These are phyloP conservation scores for Drosophila sechellia DNA, from an alignment of 1,140 invertebrate genomes.

Conservation along the genomic window DNA sequence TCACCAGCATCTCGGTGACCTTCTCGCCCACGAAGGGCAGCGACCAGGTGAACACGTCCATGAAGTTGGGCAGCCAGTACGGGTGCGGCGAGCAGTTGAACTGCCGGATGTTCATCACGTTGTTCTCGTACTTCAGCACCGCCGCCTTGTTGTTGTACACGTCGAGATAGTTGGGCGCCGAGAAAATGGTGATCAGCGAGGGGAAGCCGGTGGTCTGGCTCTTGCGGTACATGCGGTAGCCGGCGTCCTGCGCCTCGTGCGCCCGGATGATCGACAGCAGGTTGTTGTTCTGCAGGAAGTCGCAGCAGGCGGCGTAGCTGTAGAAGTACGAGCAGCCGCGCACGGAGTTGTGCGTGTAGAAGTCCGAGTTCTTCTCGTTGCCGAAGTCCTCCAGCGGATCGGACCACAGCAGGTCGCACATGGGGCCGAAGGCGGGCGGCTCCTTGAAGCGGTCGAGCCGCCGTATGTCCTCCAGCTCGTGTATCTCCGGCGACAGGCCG, in stretches of 20 bases:
- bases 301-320: constrained; percentile 99
- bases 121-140: constrained; percentile 99
- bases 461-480: constrained; percentile 99
- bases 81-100: constrained; percentile 99
- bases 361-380: constrained; percentile 99
- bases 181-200: constrained; percentile 99
- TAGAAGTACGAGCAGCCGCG: constrained; percentile 99
- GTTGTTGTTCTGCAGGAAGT: constrained; percentile 99
- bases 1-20: constrained; percentile 99
- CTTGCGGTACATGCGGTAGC: constrained; percentile 99
- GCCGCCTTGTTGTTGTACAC: constrained; percentile 99
- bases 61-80: constrained; percentile 99
- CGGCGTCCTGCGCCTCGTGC: constrained; percentile 99
- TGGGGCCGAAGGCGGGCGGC: constrained; percentile 99
- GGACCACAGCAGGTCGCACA: constrained; percentile 99
- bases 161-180: constrained; percentile 99
- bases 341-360: constrained; percentile 99
- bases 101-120: constrained; percentile 99
- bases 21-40: constrained; percentile 99
- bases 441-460: constrained; percentile 99
- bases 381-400: constrained; percentile 99
- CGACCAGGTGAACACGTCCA: constrained; percentile 99
- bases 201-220: constrained; percentile 99
- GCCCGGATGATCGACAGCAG: constrained; percentile 99
- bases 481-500: constrained; percentile 99